phyloP scores from a whole-genome alignment of 2,797 vertebrate genomes.

The Mastacembelus armatus region DNA sequence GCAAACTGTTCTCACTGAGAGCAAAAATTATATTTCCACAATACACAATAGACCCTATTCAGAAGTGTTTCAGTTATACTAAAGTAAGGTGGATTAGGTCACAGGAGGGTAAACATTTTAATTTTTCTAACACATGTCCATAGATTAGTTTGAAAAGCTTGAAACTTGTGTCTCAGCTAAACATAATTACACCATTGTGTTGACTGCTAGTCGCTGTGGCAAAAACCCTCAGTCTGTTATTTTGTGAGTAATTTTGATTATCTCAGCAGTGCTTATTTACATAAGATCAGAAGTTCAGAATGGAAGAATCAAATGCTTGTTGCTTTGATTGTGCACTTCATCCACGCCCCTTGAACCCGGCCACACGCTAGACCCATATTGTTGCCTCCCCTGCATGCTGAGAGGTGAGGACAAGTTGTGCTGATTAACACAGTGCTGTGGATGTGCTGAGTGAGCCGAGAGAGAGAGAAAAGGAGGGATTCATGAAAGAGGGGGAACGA shows the following conservation, averaged over 20 bases:
- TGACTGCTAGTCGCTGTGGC: conserved; percentile 24
- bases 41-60: too few species aligned
- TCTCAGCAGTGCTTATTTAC: conserved; percentile 25
- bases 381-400: conserved; percentile 48
- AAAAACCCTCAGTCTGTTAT: conserved; percentile 17
- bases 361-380: conserved; percentile 28
- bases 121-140: too few species aligned
- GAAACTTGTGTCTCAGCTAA: conserved; percentile 47
- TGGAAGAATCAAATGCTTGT: conserved; percentile 21
- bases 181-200: conserved; percentile 51
- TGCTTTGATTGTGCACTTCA: conserved; percentile 54
- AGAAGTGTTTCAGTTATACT: too few species aligned
- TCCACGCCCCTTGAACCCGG: conserved; percentile 30
- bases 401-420: conserved; percentile 68
- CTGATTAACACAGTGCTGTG: conserved; percentile 62
- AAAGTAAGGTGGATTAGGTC: too few species aligned
- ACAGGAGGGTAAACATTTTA: too few species aligned
- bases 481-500: conserved; percentile 35
- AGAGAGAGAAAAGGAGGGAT: conserved; percentile 49
- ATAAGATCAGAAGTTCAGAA: conserved; percentile 43
- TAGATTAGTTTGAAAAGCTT: conserved; percentile 42
- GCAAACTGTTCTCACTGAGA: too few species aligned
- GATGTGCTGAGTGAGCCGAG: conserved; percentile 45
- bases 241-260: conserved; percentile 41
- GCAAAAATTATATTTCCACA: too few species aligned